phyloP scores from a whole-genome alignment of 1,140 invertebrate species.

The Drosophila funebris region DNA sequence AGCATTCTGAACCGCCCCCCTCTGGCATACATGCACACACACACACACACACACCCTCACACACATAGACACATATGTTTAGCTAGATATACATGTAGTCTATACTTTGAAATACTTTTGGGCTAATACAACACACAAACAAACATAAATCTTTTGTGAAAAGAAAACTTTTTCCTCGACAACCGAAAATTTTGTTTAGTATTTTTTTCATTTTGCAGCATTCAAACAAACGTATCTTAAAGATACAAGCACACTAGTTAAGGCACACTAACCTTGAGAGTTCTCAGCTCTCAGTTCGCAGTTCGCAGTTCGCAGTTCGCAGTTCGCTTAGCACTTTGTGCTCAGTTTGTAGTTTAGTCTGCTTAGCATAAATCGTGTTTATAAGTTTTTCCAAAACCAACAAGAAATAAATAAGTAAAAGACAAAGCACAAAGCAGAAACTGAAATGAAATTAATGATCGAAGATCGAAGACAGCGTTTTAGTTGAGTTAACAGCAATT shows the following conservation, averaged over 20 bases:
- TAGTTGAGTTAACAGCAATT: conserved; percentile 72
- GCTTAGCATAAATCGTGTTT: conserved; percentile 35
- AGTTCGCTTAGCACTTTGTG: conserved; percentile 12
- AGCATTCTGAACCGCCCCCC: conserved; percentile 33
- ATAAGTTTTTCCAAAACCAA: conserved; percentile 31
- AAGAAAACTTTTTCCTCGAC: background rate
- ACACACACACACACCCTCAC: conserved; percentile 30
- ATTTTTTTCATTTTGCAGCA: background rate
- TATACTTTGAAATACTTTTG: conserved; percentile 45
- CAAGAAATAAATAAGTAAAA: too few relatives aligned
- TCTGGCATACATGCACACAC: conserved; percentile 32
- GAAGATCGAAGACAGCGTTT: background rate
- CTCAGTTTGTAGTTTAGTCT: background rate
- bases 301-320: background rate
- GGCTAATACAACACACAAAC: conserved; percentile 59
- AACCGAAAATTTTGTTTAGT: background rate
- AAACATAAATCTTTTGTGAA: conserved; percentile 56
- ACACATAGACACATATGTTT: background rate
- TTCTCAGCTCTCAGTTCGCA: conserved; percentile 3
- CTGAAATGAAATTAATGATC: conserved; percentile 57
- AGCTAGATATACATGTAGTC: conserved; percentile 11
- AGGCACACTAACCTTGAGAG: conserved; percentile 63
- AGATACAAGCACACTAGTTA: conserved; percentile 1
- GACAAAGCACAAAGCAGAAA: conserved; percentile 31
- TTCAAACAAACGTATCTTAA: conserved; percentile 6